Conservation (phyloP, 2,888 invertebrate species). For the Rambutsinella grinnellia region DNA sequence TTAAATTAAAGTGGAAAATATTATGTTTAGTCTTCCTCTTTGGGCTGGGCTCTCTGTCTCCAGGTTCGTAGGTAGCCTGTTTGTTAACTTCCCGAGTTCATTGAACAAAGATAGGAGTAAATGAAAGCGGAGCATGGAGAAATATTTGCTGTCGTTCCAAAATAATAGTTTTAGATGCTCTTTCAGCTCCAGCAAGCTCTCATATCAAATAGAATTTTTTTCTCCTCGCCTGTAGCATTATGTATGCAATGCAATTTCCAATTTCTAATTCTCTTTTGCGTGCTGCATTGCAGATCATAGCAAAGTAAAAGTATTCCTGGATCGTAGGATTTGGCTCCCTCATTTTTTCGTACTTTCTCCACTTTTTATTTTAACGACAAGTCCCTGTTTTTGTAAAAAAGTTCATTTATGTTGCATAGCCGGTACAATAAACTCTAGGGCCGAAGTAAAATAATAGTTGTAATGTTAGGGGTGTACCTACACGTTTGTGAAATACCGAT, state of each 20-base stretch:
- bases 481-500: too few relatives aligned
- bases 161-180: neutral
- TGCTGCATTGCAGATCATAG: constrained; percentile 51
- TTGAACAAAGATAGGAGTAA: neutral
- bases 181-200: neutral
- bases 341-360: constrained; percentile 11
- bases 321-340: constrained; percentile 21
- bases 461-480: too few relatives aligned
- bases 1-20: constrained; percentile 19
- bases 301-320: constrained; percentile 2
- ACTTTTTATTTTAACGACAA: neutral
- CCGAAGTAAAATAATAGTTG: neutral
- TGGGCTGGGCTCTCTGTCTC: neutral
- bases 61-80: neutral
- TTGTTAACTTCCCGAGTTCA: neutral
- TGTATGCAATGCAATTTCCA: constrained; percentile 2
- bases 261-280: constrained; percentile 33
- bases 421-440: neutral
- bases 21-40: neutral
- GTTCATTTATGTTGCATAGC: neutral
- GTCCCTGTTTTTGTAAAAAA: neutral
- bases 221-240: neutral
- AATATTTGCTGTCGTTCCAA: neutral
- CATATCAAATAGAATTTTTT: neutral
- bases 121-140: neutral